A percentile compares a stretch with the other conserved stretches of the same genome.
Conservation (phyloP, 2,797 vertebrate species). For the Acipenser oxyrinchus region DNA sequence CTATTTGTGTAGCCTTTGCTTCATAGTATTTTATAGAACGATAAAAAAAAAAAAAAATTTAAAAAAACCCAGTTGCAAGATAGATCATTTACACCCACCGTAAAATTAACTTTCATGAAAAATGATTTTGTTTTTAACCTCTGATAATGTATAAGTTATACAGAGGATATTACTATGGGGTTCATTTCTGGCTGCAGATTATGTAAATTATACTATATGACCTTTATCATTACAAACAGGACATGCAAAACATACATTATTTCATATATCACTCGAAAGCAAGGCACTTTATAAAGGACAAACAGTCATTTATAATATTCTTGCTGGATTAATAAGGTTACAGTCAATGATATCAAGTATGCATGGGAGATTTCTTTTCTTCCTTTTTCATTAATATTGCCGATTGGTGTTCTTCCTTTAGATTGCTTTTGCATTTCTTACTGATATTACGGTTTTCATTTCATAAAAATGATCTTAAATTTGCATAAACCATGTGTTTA, state of each 20-base stretch:
- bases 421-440: conserved; percentile 57
- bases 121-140: conserved; percentile 70
- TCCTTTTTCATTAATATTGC: conserved; percentile 56
- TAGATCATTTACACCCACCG: conserved; percentile 71
- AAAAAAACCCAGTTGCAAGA: conserved; percentile 64
- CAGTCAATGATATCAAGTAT: conserved; percentile 60
- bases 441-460: conserved; percentile 18
- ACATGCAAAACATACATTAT: conserved; percentile 70
- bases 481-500: conserved; percentile 74
- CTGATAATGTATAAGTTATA: conserved; percentile 65
- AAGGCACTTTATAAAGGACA: conserved; percentile 66
- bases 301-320: conserved; percentile 81
- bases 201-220: conserved; percentile 87
- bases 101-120: conserved; percentile 79
- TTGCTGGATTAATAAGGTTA: conserved; percentile 72
- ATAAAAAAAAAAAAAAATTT: conserved; percentile 29
- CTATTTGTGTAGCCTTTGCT: conserved; percentile 65
- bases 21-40: conserved; percentile 72
- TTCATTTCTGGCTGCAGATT: conserved; percentile 72
- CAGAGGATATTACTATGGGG: conserved; percentile 57
- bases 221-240: conserved; percentile 82
- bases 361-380: conserved; percentile 44
- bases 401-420: conserved; percentile 42
- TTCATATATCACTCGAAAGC: conserved; percentile 87
- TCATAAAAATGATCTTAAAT: conserved; percentile 61